phyloP scores from a whole-genome alignment of 23 tunicate species.

The Corella eumyota region DNA sequence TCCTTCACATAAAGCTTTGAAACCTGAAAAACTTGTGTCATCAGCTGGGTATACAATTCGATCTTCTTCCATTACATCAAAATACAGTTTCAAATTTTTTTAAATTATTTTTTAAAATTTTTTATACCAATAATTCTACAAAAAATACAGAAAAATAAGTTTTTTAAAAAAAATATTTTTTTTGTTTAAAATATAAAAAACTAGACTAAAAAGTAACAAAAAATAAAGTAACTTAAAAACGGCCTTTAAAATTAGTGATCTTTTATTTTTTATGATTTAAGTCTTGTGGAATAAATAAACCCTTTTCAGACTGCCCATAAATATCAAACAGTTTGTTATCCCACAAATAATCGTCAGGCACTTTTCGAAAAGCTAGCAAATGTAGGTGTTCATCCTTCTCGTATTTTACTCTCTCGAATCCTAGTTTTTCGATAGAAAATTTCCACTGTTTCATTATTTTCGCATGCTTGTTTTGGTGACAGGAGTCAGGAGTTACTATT shows the following conservation, averaged over 20 bases:
- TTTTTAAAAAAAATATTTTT: no score
- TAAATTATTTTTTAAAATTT: no score
- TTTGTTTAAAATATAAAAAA: no score
- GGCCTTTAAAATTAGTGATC: no score
- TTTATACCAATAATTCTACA: no score
- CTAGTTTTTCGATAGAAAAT: constrained; percentile 44
- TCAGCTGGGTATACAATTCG: constrained; percentile 76
- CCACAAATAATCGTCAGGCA: constrained; percentile 52
- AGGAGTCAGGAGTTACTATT: constrained; percentile 74
- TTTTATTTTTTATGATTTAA: no score
- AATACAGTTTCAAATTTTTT: no score
- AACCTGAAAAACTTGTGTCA: constrained; percentile 56
- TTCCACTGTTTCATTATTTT: constrained; percentile 67
- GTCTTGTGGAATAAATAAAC: constrained; percentile 26
- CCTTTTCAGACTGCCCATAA: not conserved
- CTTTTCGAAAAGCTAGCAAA: constrained; percentile 71
- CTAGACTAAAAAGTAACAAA: no score
- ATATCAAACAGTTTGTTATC: constrained; percentile 19
- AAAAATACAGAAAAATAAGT: no score
- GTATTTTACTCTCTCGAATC: constrained; percentile 56
- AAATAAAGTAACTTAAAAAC: no score
- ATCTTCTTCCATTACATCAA: constrained; percentile 17
- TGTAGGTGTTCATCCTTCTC: constrained; percentile 57
- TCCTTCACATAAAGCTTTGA: constrained; percentile 55
- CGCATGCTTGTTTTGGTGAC: constrained; percentile 72